A percentile compares a stretch with the other conserved stretches of the same genome.
Conservation (phyloP, 1,140 invertebrate genomes). For the Sycophaga agraensis region DNA sequence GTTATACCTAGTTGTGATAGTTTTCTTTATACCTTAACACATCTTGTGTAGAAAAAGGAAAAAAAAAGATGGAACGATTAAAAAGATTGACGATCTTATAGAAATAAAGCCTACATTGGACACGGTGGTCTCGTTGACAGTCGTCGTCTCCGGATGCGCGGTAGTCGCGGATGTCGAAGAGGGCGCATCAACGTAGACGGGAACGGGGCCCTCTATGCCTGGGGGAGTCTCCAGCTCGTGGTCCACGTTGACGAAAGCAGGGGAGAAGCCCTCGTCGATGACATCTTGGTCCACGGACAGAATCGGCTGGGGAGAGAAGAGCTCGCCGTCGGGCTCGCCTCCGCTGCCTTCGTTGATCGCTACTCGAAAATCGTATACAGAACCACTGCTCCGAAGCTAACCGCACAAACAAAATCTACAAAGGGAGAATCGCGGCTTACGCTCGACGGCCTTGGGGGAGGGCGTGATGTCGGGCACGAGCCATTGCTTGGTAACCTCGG, state of each 20-base stretch:
- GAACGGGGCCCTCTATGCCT: constrained; percentile 61
- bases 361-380: too few species aligned
- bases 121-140: background rate
- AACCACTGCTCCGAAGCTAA: too few species aligned
- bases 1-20: too few species aligned
- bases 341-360: constrained; percentile 13
- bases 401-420: too few species aligned
- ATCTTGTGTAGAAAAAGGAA: background rate
- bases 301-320: background rate
- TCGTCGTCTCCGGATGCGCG: background rate
- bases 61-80: background rate
- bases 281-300: background rate
- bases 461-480: too few species aligned
- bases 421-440: too few species aligned
- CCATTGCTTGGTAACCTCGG: background rate
- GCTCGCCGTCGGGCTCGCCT: constrained; percentile 7
- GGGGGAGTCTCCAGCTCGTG: constrained; percentile 62
- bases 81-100: background rate
- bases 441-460: too few species aligned
- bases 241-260: constrained; percentile 55
- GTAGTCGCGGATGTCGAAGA: background rate
- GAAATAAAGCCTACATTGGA: too few species aligned
- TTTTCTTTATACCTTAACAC: too few species aligned
- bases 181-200: constrained; percentile 52
- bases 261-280: constrained; percentile 26